Evolutionary conservation across 2,888 invertebrate species (phyloP), one percentile per base, ranked within the genome.

Genomic region (Thelaira solivaga): DNA sequence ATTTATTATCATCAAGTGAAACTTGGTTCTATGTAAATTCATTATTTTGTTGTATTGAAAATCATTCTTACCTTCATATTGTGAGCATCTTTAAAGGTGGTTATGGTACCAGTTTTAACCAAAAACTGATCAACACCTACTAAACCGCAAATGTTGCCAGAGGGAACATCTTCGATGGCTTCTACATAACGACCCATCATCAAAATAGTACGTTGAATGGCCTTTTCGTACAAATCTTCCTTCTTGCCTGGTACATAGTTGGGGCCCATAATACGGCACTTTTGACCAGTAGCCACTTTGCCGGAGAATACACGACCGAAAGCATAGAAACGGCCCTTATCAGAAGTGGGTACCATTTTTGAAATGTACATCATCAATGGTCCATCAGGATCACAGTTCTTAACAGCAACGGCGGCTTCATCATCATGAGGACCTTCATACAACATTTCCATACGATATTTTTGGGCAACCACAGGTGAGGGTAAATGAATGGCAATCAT

Each of bases 141-240:
- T 87, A 99, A 92, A 92, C 99, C 99, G 89, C 99, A 99, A 90
- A 99, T 99, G 93, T 99, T 99, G 86, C 98, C 98, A 83, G 94
- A 97, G 77, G 99, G 99, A 81, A 99, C 99, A 91, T 99, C 98
- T 90, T 99, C 99, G 86, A 99, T 99, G 81, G 99, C 97, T 90
- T 99, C 99, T 77, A 96, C 96, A 88, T 98, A 98, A 91, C 99
- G 96, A 82, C 99, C 99, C 99, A 99, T 99, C 99, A 99, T 99
- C 86, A 99, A 93, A 89, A 99, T 98, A 78, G 99, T 99, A 90
- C 98, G 95, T 91, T 99, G 99, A 90, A 99, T 99, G 84, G 97
- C 96, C 91, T 99, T 99, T 90, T 99, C 98, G 87, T 96, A 98
- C 88, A 99, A 90, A 92, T 99, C 99, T 90, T 98, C 99, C 89